Evolutionary conservation across 2,113 vertebrate species (phyloP).

Genomic region (Falcunculus frontatus): DNA sequence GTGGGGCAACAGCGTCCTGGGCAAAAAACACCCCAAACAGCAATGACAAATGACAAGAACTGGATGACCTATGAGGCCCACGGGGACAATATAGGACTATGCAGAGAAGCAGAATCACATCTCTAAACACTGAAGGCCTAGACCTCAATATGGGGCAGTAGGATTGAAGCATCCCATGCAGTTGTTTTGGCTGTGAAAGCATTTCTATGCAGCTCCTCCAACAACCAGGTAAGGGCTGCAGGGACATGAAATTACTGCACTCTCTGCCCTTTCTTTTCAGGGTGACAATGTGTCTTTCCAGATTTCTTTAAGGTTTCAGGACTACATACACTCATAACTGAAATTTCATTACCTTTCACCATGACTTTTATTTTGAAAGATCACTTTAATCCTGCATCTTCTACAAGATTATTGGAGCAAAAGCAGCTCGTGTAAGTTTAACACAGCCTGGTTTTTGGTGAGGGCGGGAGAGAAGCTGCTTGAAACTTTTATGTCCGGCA

Average conservation of each 20-base stretch:
- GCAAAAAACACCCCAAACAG: neutral
- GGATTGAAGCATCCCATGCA: neutral
- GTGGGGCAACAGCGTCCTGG: neutral
- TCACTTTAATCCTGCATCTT: neutral
- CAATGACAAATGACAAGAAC: neutral
- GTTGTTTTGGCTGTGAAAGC: neutral
- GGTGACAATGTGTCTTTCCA: neutral
- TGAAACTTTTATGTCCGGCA: neutral
- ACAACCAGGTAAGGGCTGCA: neutral
- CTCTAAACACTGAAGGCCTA: neutral
- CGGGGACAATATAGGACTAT: neutral
- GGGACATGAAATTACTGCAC: neutral
- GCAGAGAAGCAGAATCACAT: neutral
- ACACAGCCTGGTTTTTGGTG: neutral
- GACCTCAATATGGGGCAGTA: neutral
- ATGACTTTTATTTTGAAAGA: neutral
- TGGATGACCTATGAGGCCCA: neutral
- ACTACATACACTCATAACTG: neutral
- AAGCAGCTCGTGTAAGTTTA: neutral
- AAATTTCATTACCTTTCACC: neutral
- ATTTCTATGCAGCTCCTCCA: neutral
- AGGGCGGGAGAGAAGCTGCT: neutral
- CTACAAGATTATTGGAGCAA: neutral
- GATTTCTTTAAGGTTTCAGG: neutral
- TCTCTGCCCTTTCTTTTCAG: neutral